Percentiles rank a stretch among this genome's conserved stretches.
These are phyloP conservation scores for Halocaridina rubra DNA, from an alignment of 2,888 invertebrate genomes.

Conservation along the genomic window DNA sequence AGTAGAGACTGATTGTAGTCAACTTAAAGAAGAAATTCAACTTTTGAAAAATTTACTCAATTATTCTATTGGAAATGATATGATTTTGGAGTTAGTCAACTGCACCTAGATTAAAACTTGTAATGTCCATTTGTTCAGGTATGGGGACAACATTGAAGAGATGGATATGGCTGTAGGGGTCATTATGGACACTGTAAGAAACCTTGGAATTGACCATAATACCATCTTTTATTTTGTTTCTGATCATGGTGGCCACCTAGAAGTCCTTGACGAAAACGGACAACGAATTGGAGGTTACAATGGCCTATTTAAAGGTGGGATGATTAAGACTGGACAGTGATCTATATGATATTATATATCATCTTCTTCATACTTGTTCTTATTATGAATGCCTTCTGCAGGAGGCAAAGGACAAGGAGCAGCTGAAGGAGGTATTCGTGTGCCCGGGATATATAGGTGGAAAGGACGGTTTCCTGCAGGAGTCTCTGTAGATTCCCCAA, in stretches of 20 bases:
- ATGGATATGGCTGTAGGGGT: conserved; percentile 72
- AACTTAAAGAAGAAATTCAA: too few relatives aligned
- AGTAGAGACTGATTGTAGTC: too few relatives aligned
- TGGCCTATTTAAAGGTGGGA: conserved; percentile 64
- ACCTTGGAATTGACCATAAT: conserved; percentile 65
- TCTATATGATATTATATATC: too few relatives aligned
- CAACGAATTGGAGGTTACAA: conserved; percentile 64
- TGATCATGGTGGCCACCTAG: conserved; percentile 68
- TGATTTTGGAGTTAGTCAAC: too few relatives aligned
- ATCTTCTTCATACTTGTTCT: too few relatives aligned
- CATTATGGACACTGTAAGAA: conserved; percentile 68
- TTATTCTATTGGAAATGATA: too few relatives aligned
- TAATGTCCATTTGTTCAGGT: too few relatives aligned
- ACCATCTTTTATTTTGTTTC: conserved; percentile 72
- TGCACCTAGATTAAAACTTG: too few relatives aligned
- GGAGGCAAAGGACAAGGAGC: conserved; percentile 65
- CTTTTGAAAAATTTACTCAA: too few relatives aligned
- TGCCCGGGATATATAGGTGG: conserved; percentile 72
- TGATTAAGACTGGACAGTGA: too few relatives aligned
- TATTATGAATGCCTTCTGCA: too few relatives aligned
- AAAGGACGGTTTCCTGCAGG: conserved; percentile 70
- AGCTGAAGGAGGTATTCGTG: conserved; percentile 72
- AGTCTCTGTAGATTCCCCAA: conserved; percentile 66
- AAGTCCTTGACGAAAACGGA: conserved; percentile 50
- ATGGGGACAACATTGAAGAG: conserved; percentile 69